Evolutionary conservation across 2,888 invertebrate genomes (phyloP), one percentile per base, ranked within the genome.

Genomic region (Diarsia dahlii): DNA sequence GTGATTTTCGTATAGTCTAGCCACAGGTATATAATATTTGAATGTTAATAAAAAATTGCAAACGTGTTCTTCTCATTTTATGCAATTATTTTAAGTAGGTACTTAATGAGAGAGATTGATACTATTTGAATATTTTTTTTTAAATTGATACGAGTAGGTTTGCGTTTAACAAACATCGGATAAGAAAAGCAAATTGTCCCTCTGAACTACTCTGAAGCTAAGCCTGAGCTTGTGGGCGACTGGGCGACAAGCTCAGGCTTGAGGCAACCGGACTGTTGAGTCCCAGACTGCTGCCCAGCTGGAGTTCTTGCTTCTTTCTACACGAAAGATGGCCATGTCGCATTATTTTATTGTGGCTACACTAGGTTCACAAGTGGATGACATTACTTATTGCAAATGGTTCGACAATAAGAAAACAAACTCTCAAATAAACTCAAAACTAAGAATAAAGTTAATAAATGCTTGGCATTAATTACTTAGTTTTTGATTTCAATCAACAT

Each of bases 401-500:
- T n/a, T 46, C n/a, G 9, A 54, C 13, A 60, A 13, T 4, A 63
- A 34, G n/a, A 58, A 54, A 18, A 69, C 13, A 71, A 79, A n/a
- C 71, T 71, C n/a, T 68, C 71, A 62, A 63, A 63, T 79, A 45
- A 64, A 64, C 58, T 73, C 56, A 13, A 58, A 64, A 50, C 15
- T 50, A 64, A 23, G 20, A n/a, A 71, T n/a, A 15, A 52, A 54
- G 52, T 50, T 34, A 45, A 69, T 23, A 45, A 69, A 46, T 62
- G 23, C 23, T 73, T 23, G 63, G 63, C 45, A 63, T 45, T n/a
- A 45, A 63, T 45, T n/a, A 46, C 52, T 60, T 23, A n/a, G 46
- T 72, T 58, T 68, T 68, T 78, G 70, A 78, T 60, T 52, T 60
- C 12, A 68, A 45, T 67, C 50, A 70, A 78, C 12, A 34, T 46